Base-by-base conservation (phyloP, 2,888 invertebrate species). In the Netelia virgata region DNA sequence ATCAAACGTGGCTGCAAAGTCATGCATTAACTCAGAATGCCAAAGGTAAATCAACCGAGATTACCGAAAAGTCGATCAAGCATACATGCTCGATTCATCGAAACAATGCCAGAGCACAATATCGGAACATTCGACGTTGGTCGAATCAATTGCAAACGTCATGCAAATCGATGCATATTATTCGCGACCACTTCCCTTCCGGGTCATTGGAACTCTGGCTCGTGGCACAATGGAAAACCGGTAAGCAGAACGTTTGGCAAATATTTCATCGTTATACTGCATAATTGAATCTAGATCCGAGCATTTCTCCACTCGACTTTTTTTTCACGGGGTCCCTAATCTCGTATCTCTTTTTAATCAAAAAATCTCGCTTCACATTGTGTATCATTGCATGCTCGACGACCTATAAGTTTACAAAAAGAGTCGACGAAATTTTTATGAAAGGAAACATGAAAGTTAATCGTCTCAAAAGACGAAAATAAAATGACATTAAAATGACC, bases 401-500 rank as follows among this genome's bases (percentile, higher is more conserved):
- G 28, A 28, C 28, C 28, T 28, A 28, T 1, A 36, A 36, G 36
- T 36, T 36, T 36, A 36, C 3, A 36, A 36, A 36, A 36, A 36
- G 0, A 5, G 8, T 36, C 36, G 36, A 3, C 14, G 8, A 64
- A 18, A 11, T 11, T 36, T 36, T 5, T 43, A 63, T 36, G 14
- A 63, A 41, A 18, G 28, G 16, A 41, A 11, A 63, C 63, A 8
- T 53, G 63, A 50, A 55, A 64, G 14, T 55, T 11, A 41, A 47
- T 5, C 14, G 64, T 47, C 47, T 41, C n/a, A 63, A 50, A 57
- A 64, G 18, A n/a, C 41, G 20, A 16, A 66, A 66, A 66, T 18
- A 66, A n/a, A 47, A 14, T 14, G 66, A 20, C 43, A 47, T 66
- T 66, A 69, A 23, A 69, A 69, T 20, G 36, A 36, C 36, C 36